These are phyloP conservation scores for Epirrhoe alternata DNA, from an alignment of 2,888 invertebrate species.

Conservation along the genomic window DNA sequence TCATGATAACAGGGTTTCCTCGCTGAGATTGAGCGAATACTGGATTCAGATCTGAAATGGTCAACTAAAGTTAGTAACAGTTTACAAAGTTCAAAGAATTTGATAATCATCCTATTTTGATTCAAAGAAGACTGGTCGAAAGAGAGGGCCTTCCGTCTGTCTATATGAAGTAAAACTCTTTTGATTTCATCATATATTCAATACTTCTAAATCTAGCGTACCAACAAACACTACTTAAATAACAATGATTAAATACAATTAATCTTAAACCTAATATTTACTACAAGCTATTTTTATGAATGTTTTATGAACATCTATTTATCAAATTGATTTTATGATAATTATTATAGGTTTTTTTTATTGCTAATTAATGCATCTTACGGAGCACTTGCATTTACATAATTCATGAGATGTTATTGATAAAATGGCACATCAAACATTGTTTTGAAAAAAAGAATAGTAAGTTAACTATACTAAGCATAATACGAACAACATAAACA, in stretches of 20 bases:
- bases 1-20: slow-evolving; percentile 81
- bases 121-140: neutral
- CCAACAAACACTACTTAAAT: slow-evolving; percentile 13
- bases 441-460: neutral
- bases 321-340: neutral
- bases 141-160: neutral
- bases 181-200: slow-evolving; percentile 10
- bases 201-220: slow-evolving; percentile 6
- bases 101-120: too few relatives aligned
- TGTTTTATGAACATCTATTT: neutral
- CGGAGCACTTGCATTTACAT: neutral
- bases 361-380: neutral
- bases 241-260: slow-evolving; percentile 1
- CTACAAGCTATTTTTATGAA: neutral
- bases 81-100: neutral
- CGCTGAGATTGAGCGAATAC: slow-evolving; percentile 79
- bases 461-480: neutral
- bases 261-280: too few relatives aligned
- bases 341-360: neutral
- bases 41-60: slow-evolving; percentile 72
- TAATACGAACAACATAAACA: neutral
- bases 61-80: slow-evolving; percentile 45
- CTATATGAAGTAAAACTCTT: slow-evolving; percentile 7
- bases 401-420: neutral
- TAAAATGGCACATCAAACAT: neutral